Conservation (phyloP, 2,113 vertebrate species). For the Datnioides undecimradiatus region DNA sequence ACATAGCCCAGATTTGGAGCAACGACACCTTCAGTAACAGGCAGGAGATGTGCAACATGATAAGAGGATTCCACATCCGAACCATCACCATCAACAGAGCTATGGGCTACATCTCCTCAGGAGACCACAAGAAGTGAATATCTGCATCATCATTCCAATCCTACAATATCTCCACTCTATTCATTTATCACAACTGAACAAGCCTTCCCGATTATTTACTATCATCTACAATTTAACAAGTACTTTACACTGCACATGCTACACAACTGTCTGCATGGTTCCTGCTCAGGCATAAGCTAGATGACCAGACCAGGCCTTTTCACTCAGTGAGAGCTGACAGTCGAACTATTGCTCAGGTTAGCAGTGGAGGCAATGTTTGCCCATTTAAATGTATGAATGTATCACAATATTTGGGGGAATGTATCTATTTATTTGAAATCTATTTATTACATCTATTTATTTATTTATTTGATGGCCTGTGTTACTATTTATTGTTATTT, state of each 20-base stretch:
- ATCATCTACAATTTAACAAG: conserved; percentile 24
- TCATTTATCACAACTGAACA: conserved; percentile 23
- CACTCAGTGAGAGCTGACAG: conserved; percentile 14
- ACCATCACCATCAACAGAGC: conserved; percentile 87
- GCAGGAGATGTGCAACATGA: conserved; percentile 81
- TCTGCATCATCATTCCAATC: conserved; percentile 7
- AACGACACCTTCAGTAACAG: conserved; percentile 62
- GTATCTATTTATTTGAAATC: conserved; percentile 64
- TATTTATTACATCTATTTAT: conserved; percentile 71
- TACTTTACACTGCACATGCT: conserved; percentile 24
- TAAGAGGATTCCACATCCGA: conserved; percentile 86
- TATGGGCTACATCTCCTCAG: conserved; percentile 83
- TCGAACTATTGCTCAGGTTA: conserved; percentile 14
- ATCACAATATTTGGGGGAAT: conserved; percentile 32
- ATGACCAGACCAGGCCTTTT: background rate
- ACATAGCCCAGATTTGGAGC: background rate
- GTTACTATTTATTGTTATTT: conserved; percentile 74
- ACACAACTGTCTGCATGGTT: background rate
- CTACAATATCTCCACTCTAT: background rate
- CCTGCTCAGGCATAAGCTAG: conserved; percentile 59
- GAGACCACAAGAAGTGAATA: conserved; percentile 70
- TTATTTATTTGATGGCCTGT: conserved; percentile 67
- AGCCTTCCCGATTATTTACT: conserved; percentile 34
- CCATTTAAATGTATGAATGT: conserved; percentile 34
- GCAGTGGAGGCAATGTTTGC: conserved; percentile 30